These are phyloP conservation scores for Lysandra coridon DNA, from an alignment of 2,888 invertebrate species.

Conservation along the genomic window DNA sequence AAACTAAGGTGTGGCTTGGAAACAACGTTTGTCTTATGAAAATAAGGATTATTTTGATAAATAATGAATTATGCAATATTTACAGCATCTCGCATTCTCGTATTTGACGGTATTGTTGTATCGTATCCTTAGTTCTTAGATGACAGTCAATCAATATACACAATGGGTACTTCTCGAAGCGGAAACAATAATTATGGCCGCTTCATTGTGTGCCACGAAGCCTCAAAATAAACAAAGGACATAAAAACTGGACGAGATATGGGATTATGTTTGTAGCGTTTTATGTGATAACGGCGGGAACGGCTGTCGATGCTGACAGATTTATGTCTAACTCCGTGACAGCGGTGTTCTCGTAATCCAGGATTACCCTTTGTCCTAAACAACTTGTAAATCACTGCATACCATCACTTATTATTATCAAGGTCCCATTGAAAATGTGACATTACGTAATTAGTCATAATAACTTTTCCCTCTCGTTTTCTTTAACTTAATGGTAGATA, in stretches of 20 bases:
- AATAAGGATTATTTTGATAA: neutral
- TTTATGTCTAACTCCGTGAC: slow-evolving; percentile 73
- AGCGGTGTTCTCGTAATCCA: slow-evolving; percentile 63
- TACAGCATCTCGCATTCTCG: neutral
- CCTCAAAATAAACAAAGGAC: slow-evolving; percentile 75
- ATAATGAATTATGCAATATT: neutral
- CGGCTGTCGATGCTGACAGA: slow-evolving; percentile 66
- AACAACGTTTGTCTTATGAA: neutral
- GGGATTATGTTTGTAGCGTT: slow-evolving; percentile 59
- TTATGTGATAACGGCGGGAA: slow-evolving; percentile 49
- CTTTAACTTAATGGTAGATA: neutral
- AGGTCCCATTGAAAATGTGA: neutral
- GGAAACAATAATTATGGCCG: slow-evolving; percentile 78
- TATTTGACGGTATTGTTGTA: neutral
- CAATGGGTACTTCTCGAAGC: slow-evolving; percentile 76
- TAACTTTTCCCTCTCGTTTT: too few relatives aligned
- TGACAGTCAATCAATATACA: slow-evolving; percentile 61
- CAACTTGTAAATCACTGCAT: slow-evolving; percentile 56
- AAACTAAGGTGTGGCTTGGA: neutral
- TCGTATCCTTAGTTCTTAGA: neutral
- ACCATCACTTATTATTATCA: slow-evolving; percentile 20
- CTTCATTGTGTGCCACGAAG: slow-evolving; percentile 72
- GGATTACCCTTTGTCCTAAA: slow-evolving; percentile 72
- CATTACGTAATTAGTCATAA: neutral
- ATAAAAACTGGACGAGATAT: slow-evolving; percentile 65